These are phyloP conservation scores for Cerastis leucographa DNA, from an alignment of 2,888 invertebrate genomes.

Conservation along the genomic window DNA sequence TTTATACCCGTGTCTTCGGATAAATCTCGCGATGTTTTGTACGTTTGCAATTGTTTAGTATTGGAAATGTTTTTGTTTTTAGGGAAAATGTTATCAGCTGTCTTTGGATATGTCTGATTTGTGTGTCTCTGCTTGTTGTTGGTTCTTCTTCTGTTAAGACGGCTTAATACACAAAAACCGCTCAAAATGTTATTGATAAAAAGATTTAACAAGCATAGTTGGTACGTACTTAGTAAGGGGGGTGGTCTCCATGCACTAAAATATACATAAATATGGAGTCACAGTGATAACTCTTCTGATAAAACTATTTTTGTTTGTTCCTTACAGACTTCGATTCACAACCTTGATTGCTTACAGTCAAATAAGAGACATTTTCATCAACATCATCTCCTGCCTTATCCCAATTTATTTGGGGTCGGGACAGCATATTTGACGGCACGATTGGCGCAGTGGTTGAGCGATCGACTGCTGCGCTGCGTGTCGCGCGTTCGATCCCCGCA, in stretches of 20 bases:
- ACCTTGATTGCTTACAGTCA: no score
- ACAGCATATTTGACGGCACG: no score
- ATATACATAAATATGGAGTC: no score
- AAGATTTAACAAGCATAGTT: neutral
- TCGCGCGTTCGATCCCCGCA: no score
- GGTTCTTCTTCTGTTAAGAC: neutral
- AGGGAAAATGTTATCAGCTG: slow-evolving; percentile 35
- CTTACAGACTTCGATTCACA: neutral
- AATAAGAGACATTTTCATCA: no score
- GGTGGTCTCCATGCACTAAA: neutral
- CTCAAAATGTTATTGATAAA: neutral
- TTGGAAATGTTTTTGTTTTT: slow-evolving; percentile 41
- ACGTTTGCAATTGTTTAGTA: slow-evolving; percentile 53
- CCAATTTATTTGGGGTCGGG: no score
- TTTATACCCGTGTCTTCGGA: slow-evolving; percentile 59
- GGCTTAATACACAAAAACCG: neutral
- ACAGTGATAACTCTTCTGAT: neutral
- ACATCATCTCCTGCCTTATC: no score
- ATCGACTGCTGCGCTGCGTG: no score
- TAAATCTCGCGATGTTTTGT: slow-evolving; percentile 55
- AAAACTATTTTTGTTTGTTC: neutral
- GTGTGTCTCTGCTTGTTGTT: neutral
- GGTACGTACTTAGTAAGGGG: neutral
- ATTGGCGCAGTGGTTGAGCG: no score
- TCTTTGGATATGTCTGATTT: neutral